Conservation (phyloP, 2,888 invertebrate genomes). For the Drosophila parthenogenetica region DNA sequence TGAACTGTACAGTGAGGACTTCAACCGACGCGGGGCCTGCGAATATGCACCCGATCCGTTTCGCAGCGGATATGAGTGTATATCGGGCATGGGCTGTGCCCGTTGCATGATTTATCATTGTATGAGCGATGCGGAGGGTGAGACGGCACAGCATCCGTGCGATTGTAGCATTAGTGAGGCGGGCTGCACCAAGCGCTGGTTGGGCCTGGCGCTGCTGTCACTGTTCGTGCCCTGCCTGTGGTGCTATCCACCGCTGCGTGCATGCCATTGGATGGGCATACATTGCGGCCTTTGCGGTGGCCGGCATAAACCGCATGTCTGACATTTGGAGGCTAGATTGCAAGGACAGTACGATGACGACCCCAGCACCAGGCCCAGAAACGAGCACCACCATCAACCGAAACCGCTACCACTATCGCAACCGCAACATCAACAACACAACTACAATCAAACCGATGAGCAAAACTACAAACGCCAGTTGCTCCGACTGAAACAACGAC, state of each 20-base stretch:
- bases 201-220: conserved; percentile 93
- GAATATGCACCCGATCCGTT: conserved; percentile 94
- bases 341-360: conserved; percentile 80
- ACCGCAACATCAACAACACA: conserved; percentile 23
- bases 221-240: conserved; percentile 96
- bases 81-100: conserved; percentile 94
- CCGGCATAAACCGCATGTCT: conserved; percentile 88
- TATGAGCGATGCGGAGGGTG: conserved; percentile 95
- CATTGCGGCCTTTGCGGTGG: conserved; percentile 94
- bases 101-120: conserved; percentile 97
- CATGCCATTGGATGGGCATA: conserved; percentile 93
- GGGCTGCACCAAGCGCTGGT: conserved; percentile 93
- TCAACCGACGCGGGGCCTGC: conserved; percentile 94
- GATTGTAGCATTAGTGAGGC: conserved; percentile 89
- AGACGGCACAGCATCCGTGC: conserved; percentile 94
- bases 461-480: conserved; percentile 64
- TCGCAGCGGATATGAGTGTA: conserved; percentile 91
- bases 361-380: conserved; percentile 79
- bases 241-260: conserved; percentile 95
- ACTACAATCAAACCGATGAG: conserved; percentile 28
- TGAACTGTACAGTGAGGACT: conserved; percentile 92
- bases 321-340: conserved; percentile 85
- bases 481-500: conserved; percentile 61
- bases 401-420: neutral
- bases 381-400: conserved; percentile 47